phyloP scores from a whole-genome alignment of 2,113 vertebrate genomes.

The Marmota monax region DNA sequence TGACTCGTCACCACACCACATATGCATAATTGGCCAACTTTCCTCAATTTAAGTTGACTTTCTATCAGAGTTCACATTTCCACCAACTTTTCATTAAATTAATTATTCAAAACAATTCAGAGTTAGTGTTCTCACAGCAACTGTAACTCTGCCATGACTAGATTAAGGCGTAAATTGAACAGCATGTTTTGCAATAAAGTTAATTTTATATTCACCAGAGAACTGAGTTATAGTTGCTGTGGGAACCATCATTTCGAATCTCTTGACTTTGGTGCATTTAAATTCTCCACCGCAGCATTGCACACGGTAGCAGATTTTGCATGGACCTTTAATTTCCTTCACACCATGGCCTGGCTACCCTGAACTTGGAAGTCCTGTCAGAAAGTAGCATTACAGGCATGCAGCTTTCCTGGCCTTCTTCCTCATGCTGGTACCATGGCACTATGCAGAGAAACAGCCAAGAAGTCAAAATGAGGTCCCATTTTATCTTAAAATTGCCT shows the following conservation, averaged over 20 bases:
- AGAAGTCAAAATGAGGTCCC: neutral
- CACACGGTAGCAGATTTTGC: conserved; percentile 69
- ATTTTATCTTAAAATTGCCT: conserved; percentile 37
- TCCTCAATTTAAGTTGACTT: conserved; percentile 82
- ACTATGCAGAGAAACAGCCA: neutral
- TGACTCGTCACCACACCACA: neutral
- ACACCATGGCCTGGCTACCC: conserved; percentile 28
- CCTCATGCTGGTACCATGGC: neutral
- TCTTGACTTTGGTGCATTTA: conserved; percentile 80
- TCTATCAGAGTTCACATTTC: conserved; percentile 77
- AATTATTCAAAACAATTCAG: conserved; percentile 79
- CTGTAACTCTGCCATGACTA: conserved; percentile 76
- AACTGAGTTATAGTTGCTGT: conserved; percentile 82
- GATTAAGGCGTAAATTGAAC: conserved; percentile 83
- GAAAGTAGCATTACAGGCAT: conserved; percentile 53
- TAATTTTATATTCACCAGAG: conserved; percentile 83
- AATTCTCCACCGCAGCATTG: conserved; percentile 70
- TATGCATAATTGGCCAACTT: neutral
- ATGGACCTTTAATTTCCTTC: conserved; percentile 70
- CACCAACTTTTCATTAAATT: conserved; percentile 76
- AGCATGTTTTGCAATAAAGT: conserved; percentile 83
- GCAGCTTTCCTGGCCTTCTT: neutral
- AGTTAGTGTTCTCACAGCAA: conserved; percentile 77
- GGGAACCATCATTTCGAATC: conserved; percentile 82
- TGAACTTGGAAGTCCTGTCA: conserved; percentile 67